Conservation (phyloP, 2,113 vertebrate genomes). For the Cynoglossus semilaevis region DNA sequence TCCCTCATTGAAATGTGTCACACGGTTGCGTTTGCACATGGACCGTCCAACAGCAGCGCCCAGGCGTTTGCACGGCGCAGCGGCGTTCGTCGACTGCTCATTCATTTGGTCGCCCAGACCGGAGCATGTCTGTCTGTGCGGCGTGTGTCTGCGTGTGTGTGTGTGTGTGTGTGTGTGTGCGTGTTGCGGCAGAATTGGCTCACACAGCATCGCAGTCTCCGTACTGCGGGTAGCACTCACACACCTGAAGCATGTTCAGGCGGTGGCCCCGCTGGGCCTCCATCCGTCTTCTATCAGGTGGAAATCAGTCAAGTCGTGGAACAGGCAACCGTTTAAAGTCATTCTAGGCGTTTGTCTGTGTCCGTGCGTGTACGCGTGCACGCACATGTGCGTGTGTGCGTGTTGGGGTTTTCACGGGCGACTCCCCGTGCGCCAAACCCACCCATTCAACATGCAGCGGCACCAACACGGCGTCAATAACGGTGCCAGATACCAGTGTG, state of each 20-base stretch:
- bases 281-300: neutral
- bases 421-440: slow-evolving; percentile 63
- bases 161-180: slow-evolving; percentile 53
- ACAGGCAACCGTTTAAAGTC: neutral
- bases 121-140: too few relatives aligned
- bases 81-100: slow-evolving; percentile 39
- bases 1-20: slow-evolving; percentile 63
- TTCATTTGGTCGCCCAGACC: slow-evolving; percentile 42
- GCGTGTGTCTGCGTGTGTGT: slow-evolving; percentile 5
- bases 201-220: slow-evolving; percentile 55
- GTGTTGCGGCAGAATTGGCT: slow-evolving; percentile 72
- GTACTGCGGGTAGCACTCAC: slow-evolving; percentile 64
- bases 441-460: slow-evolving; percentile 63
- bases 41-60: slow-evolving; percentile 18
- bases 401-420: slow-evolving; percentile 43
- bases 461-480: slow-evolving; percentile 64
- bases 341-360: slow-evolving; percentile 1
- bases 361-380: neutral
- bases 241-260: slow-evolving; percentile 67
- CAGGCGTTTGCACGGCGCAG: slow-evolving; percentile 34
- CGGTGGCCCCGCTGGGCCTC: neutral
- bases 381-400: neutral
- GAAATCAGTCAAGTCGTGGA: slow-evolving; percentile 5
- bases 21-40: slow-evolving; percentile 59
- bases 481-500: slow-evolving; percentile 56